Percentiles rank a stretch among this genome's conserved stretches.
Conservation (phyloP, 1,140 invertebrate species). For the Bombus huntii region DNA sequence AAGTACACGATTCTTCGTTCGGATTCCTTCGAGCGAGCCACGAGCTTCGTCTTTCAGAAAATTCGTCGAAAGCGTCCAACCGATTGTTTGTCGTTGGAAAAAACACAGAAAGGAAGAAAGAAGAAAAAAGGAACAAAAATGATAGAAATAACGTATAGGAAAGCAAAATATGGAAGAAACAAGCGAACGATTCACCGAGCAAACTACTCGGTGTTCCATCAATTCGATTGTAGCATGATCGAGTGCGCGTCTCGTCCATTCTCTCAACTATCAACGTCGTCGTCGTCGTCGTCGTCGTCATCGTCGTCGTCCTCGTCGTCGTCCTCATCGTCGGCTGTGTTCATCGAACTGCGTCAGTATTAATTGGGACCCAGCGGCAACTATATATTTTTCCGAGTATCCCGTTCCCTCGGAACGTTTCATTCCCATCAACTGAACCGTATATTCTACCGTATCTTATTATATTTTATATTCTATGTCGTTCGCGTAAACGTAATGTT, state of each 20-base stretch:
- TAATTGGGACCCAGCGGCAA: conserved; percentile 7
- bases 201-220: not conserved
- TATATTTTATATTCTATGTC: conserved; percentile 41
- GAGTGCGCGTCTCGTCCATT: not conserved
- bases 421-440: conserved; percentile 34
- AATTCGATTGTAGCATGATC: not conserved
- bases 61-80: not conserved
- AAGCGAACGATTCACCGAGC: not conserved
- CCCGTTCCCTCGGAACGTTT: not conserved
- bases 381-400: not conserved
- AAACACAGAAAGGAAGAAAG: not conserved
- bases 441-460: conserved; percentile 33
- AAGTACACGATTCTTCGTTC: not conserved
- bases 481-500: conserved; percentile 23
- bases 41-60: not conserved
- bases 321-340: not conserved
- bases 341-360: conserved; percentile 2
- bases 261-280: not conserved
- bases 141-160: too few species aligned
- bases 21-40: not conserved
- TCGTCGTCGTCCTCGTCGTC: not conserved
- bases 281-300: not conserved
- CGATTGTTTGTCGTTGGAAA: not conserved
- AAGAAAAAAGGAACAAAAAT: not conserved
- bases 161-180: not conserved